Conservation (phyloP, 2,113 vertebrate genomes). For the Calyptommatus sinebrachiatus region DNA sequence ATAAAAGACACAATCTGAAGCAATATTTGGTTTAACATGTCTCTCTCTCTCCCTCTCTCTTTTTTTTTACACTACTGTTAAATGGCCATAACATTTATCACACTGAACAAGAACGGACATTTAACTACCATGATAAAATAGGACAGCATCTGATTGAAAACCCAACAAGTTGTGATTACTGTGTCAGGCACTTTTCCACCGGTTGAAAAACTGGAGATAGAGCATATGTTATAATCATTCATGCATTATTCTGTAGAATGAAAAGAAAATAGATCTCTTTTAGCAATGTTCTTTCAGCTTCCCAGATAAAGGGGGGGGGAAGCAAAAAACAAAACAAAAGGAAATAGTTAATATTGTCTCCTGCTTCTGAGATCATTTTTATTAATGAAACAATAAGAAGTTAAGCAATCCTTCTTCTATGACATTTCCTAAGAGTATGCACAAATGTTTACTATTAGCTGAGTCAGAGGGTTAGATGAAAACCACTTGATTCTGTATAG, state of each 20-base stretch:
- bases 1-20: constrained; percentile 88
- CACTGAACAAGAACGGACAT: constrained; percentile 85
- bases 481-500: background rate
- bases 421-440: constrained; percentile 31
- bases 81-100: constrained; percentile 93
- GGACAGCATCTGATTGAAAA: constrained; percentile 84
- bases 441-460: constrained; percentile 51
- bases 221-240: constrained; percentile 82
- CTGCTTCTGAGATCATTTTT: constrained; percentile 71
- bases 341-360: constrained; percentile 69
- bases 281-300: constrained; percentile 74
- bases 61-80: constrained; percentile 83
- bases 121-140: constrained; percentile 82
- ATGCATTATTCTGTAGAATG: constrained; percentile 80
- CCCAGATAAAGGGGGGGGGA: constrained; percentile 47
- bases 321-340: constrained; percentile 56
- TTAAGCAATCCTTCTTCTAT: constrained; percentile 53
- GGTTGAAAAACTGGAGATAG: constrained; percentile 74
- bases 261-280: constrained; percentile 83
- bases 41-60: constrained; percentile 78
- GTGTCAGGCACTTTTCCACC: constrained; percentile 81
- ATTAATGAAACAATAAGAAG: constrained; percentile 74
- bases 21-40: constrained; percentile 90
- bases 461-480: constrained; percentile 38
- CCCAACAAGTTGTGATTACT: constrained; percentile 86